Evolutionary conservation across 2,113 vertebrate species (phyloP).

Genomic region (Grammomys dolichurus): DNA sequence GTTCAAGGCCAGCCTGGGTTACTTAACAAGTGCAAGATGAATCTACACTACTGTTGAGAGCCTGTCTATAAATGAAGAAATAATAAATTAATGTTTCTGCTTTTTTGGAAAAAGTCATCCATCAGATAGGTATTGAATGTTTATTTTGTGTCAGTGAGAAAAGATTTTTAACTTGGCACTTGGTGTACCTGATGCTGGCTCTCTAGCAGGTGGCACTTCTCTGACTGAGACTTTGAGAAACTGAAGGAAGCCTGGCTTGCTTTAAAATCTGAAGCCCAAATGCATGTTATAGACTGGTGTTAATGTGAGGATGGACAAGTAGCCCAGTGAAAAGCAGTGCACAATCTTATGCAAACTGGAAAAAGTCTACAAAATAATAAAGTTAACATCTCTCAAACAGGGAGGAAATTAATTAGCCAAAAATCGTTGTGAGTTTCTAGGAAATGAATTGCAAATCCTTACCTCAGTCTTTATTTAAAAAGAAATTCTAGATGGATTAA

Average conservation of each 20-base stretch:
- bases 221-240: neutral
- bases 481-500: slow-evolving; percentile 47
- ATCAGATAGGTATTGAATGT: neutral
- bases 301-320: neutral
- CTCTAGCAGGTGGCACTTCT: neutral
- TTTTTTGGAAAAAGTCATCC: slow-evolving; percentile 45
- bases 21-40: neutral
- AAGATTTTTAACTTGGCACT: neutral
- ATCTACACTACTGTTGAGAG: neutral
- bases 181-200: neutral
- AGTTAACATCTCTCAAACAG: neutral
- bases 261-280: neutral
- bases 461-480: slow-evolving; percentile 28
- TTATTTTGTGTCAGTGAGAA: neutral
- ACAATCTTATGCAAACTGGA: slow-evolving; percentile 13
- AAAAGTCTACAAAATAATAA: neutral
- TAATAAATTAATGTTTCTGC: slow-evolving; percentile 8
- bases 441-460: slow-evolving; percentile 31
- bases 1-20: neutral
- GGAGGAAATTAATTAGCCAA: slow-evolving; percentile 31
- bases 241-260: neutral
- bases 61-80: neutral
- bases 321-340: neutral
- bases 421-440: neutral
- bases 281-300: neutral